Percentiles rank a stretch among this genome's conserved stretches.
Conservation (phyloP, 1,140 invertebrate species). For the Zaprionus davidi region DNA sequence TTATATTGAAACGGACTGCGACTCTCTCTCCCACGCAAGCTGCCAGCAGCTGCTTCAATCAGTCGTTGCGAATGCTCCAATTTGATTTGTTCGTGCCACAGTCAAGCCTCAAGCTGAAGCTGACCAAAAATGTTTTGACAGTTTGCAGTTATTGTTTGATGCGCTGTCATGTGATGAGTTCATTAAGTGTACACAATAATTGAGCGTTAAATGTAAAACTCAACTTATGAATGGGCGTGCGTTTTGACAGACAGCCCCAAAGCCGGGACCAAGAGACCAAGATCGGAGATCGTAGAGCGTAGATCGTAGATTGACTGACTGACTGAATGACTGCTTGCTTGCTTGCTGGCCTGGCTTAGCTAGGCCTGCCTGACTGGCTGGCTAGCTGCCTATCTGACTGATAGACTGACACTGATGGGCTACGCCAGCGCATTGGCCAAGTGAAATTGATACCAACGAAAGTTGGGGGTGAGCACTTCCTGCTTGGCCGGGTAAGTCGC, state of each 20-base stretch:
- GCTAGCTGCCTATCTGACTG: background rate
- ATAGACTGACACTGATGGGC: slow-evolving; percentile 65
- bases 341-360: background rate
- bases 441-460: slow-evolving; percentile 75
- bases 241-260: slow-evolving; percentile 60
- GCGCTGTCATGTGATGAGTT: slow-evolving; percentile 79
- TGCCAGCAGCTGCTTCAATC: slow-evolving; percentile 3
- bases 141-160: slow-evolving; percentile 81
- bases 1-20: slow-evolving; percentile 26
- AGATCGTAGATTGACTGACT: slow-evolving; percentile 48
- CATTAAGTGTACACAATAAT: slow-evolving; percentile 79
- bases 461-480: slow-evolving; percentile 63
- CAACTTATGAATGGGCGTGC: slow-evolving; percentile 72
- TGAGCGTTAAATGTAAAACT: slow-evolving; percentile 71
- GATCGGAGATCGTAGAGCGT: background rate
- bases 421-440: slow-evolving; percentile 43
- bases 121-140: slow-evolving; percentile 72
- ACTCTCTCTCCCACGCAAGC: slow-evolving; percentile 41
- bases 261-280: background rate
- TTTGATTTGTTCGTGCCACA: slow-evolving; percentile 58
- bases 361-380: background rate
- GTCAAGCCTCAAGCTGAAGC: slow-evolving; percentile 17
- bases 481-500: slow-evolving; percentile 53
- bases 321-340: slow-evolving; percentile 29
- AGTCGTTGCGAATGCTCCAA: slow-evolving; percentile 53